phyloP scores from a whole-genome alignment of 35 echinoderm and acorn worm species.

The Heliocidaris erythrogramma region DNA sequence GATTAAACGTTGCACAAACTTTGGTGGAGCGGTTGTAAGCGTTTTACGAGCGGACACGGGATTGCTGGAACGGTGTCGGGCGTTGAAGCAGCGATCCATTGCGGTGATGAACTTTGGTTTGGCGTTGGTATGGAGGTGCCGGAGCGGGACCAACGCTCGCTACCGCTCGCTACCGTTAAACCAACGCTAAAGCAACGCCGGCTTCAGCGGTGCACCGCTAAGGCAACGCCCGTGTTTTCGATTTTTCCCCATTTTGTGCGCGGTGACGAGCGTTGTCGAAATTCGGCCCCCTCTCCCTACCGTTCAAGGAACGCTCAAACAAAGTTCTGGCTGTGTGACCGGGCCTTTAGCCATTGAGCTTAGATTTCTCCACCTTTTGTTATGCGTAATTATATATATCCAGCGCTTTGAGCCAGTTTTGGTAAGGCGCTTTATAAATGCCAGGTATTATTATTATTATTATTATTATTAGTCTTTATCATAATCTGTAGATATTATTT shows the following conservation, averaged over 20 bases:
- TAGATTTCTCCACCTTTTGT: no score
- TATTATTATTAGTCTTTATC: no score
- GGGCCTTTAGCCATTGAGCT: no score
- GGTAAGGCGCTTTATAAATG: no score
- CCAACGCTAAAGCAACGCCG: conserved; percentile 40
- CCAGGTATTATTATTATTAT: no score
- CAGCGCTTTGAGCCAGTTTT: no score
- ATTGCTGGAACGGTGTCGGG: conserved; percentile 24
- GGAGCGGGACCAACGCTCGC: conserved; percentile 9
- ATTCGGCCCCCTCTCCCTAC: conserved; percentile 34
- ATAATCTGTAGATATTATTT: no score
- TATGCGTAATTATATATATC: no score
- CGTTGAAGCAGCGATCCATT: conserved; percentile 13
- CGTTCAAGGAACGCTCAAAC: not conserved
- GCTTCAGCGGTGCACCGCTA: conserved; percentile 43
- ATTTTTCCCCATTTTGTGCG: conserved; percentile 15
- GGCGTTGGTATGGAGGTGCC: conserved; percentile 5
- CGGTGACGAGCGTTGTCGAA: conserved; percentile 41
- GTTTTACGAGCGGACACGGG: conserved; percentile 33
- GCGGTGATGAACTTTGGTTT: conserved; percentile 20
- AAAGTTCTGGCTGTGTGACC: not conserved
- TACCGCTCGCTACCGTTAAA: conserved; percentile 38
- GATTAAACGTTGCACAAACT: conserved; percentile 40
- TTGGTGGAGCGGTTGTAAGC: conserved; percentile 40
- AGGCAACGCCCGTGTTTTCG: conserved; percentile 39